Evolutionary conservation across 2,797 vertebrate species (phyloP), one percentile per base, ranked within the genome.

Genomic region (Gallinago stenura): DNA sequence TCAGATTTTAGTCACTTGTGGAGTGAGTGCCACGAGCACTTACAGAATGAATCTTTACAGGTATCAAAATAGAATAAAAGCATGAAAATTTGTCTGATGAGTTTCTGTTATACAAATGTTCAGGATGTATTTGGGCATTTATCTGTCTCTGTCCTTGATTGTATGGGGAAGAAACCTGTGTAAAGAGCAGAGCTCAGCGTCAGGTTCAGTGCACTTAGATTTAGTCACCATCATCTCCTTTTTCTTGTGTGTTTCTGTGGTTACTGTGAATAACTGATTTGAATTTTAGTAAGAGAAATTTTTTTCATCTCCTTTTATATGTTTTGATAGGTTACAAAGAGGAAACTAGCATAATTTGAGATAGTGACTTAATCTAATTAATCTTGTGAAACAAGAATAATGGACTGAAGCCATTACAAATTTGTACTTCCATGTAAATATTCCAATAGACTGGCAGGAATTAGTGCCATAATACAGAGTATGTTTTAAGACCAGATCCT

Each of bases 371-470:
- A 71, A 61, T 76, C 26, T 54, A 45, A 82, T 41, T 50, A 31
- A 7, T 62, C 30, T 25, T 66, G 28, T 71, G 24, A 51, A 76
- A 39, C 16, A 43, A 61, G 21, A 85, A 31, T 64, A 88, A 45
- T 15, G 20, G 48, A 43, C 4, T 18, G 54, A 77, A 18, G 19
- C 45, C 45, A 41, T 28, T 75, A 50, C 28, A 79, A 65, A 82
- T 61, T 77, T 76, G 33, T 35, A 30, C 28, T 48, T 72, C 61
- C 35, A 53, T 1, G 1, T 6, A 31, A 71, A 75, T 69, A 85
- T 77, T 70, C 84, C n/a, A 81, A 35, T 61, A 91, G 92, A 78
- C 51, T 64, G 41, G 43, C 78, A 87, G 73, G 45, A 97, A 94
- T 87, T 64, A 58, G 5, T 73, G 62, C 58, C 10, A 2, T 22